Conservation (phyloP, 2,113 vertebrate genomes). For the Oenanthe melanoleuca region DNA sequence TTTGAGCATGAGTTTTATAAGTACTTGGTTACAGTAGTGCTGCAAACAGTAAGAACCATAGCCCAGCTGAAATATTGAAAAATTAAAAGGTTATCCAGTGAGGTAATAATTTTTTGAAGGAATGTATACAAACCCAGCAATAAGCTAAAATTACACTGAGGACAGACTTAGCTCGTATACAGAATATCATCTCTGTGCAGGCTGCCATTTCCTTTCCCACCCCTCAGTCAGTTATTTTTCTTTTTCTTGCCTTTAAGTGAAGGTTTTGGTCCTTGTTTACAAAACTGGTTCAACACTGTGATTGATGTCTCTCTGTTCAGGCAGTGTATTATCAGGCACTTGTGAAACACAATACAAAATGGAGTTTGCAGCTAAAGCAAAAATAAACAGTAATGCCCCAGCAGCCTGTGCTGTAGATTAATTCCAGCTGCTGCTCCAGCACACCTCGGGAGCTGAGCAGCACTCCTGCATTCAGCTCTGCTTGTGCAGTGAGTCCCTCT, state of each 20-base stretch:
- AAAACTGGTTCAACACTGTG: background rate
- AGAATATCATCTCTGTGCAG: background rate
- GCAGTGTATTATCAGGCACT: conserved; percentile 16
- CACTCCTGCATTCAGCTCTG: background rate
- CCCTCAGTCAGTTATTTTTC: background rate
- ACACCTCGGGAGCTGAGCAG: background rate
- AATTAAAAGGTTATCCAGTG: background rate
- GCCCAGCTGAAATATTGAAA: background rate
- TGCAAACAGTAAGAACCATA: background rate
- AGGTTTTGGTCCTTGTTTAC: conserved; percentile 45
- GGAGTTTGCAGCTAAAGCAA: conserved; percentile 29
- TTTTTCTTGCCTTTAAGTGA: conserved; percentile 12
- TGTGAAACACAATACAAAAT: conserved; percentile 47
- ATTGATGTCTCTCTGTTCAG: conserved; percentile 23
- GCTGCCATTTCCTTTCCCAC: background rate
- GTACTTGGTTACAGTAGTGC: background rate
- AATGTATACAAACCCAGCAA: background rate
- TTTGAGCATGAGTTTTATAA: background rate
- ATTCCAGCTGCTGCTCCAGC: conserved; percentile 38
- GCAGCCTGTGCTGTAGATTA: conserved; percentile 21
- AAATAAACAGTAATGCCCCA: conserved; percentile 1
- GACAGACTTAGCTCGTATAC: background rate
- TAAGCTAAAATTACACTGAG: background rate
- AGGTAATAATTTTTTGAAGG: background rate
- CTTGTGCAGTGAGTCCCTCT: background rate